A percentile compares a stretch with the other conserved stretches of the same genome.
Conservation (phyloP, 37 sponge, comb jelly and placozoan genomes). For the Agelas oroides region DNA sequence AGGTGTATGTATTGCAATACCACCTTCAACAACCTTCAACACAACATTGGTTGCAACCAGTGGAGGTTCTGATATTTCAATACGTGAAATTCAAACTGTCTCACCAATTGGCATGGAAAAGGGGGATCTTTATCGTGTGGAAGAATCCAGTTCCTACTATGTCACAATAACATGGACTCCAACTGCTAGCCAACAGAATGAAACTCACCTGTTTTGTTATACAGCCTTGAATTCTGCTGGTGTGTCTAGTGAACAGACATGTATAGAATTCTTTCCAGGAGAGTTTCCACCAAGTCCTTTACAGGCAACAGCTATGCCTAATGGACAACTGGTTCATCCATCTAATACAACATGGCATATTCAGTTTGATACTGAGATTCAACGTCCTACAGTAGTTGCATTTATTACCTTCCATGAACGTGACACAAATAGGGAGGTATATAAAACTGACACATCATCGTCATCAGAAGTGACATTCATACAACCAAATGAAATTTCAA, state of each 20-base stretch:
- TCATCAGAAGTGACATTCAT: constrained; percentile 28
- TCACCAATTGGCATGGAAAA: constrained; percentile 15
- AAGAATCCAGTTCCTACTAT: constrained; percentile 4
- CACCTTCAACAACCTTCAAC: constrained; percentile 18
- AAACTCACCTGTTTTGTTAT: constrained; percentile 39
- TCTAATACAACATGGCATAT: constrained; percentile 17
- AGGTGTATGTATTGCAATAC: constrained; percentile 35
- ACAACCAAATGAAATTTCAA: background rate
- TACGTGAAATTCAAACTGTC: constrained; percentile 29
- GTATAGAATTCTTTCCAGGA: constrained; percentile 35
- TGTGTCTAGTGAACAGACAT: constrained; percentile 34
- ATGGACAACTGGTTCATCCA: constrained; percentile 27
- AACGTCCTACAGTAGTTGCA: constrained; percentile 19
- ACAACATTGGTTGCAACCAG: constrained; percentile 35
- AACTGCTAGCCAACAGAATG: constrained; percentile 12
- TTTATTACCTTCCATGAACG: constrained; percentile 8
- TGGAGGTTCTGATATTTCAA: constrained; percentile 11
- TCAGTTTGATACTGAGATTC: constrained; percentile 24
- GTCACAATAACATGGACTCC: constrained; percentile 44
- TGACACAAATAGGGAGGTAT: constrained; percentile 11
- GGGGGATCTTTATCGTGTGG: constrained; percentile 1
- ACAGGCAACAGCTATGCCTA: constrained; percentile 12
- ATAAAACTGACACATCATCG: constrained; percentile 30
- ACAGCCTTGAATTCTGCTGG: constrained; percentile 41
- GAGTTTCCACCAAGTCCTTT: constrained; percentile 15